Conservation (phyloP, 1,140 invertebrate species). For the Drosophila bocki region DNA sequence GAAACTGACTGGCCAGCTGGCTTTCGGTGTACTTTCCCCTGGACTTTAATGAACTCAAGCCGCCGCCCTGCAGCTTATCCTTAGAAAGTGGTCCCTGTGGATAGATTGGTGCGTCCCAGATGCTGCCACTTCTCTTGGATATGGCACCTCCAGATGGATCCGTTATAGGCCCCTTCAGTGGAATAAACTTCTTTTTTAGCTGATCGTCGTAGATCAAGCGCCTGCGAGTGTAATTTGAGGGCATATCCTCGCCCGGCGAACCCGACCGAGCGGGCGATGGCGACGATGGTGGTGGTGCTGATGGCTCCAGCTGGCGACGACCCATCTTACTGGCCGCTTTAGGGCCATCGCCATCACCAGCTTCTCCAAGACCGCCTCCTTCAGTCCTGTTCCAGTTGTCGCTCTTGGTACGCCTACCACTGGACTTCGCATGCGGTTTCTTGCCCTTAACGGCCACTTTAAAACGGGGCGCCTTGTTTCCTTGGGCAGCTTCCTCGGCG, state of each 20-base stretch:
- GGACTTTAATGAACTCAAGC: background rate
- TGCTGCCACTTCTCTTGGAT: conserved; percentile 36
- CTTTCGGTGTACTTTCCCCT: background rate
- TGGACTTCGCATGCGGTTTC: conserved; percentile 19
- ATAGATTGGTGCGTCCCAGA: conserved; percentile 2
- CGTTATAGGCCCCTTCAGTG: conserved; percentile 51
- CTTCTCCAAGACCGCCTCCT: background rate
- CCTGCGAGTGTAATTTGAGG: conserved; percentile 2
- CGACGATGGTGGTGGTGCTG: conserved; percentile 10
- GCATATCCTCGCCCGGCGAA: conserved; percentile 26
- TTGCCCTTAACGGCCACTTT: conserved; percentile 37
- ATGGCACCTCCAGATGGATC: conserved; percentile 56
- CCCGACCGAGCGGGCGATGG: conserved; percentile 12
- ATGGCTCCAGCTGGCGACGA: conserved; percentile 4
- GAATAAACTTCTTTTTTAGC: conserved; percentile 50
- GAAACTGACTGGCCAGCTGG: conserved; percentile 49
- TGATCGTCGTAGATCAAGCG: conserved; percentile 23
- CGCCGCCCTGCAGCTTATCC: conserved; percentile 35
- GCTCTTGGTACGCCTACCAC: conserved; percentile 3
- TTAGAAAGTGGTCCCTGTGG: conserved; percentile 48
- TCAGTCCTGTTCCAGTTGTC: conserved; percentile 7
- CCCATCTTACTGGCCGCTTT: conserved; percentile 6
- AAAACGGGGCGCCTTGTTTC: background rate
- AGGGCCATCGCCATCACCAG: background rate
- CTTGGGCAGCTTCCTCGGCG: conserved; percentile 14